Evolutionary conservation across 2,113 vertebrate species (phyloP).

Genomic region (Catharus bicknelli): DNA sequence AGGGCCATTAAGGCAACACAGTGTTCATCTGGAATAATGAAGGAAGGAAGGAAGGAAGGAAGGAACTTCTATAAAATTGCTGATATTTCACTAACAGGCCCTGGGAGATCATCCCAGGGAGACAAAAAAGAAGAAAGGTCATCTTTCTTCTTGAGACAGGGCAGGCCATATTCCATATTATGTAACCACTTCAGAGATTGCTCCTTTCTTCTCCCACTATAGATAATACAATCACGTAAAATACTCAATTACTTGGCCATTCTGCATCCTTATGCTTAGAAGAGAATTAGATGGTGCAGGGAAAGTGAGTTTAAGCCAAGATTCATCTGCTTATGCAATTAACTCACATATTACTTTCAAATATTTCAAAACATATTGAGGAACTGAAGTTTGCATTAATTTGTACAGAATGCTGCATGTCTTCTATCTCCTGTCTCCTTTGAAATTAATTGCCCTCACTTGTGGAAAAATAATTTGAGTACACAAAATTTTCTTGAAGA

Average conservation of each 20-base stretch:
- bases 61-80: not conserved
- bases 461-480: not conserved
- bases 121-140: not conserved
- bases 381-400: not conserved
- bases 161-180: not conserved
- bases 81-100: not conserved
- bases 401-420: not conserved
- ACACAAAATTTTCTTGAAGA: not conserved
- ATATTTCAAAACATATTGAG: not conserved
- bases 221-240: not conserved
- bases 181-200: not conserved
- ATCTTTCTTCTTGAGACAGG: not conserved
- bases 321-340: not conserved
- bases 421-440: not conserved
- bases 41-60: not conserved
- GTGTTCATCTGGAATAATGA: not conserved
- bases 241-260: not conserved
- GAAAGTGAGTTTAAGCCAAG: not conserved
- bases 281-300: not conserved
- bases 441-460: not conserved
- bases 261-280: not conserved
- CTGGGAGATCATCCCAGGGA: not conserved
- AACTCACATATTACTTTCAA: not conserved
- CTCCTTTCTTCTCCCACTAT: not conserved
- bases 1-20: not conserved